Evolutionary conservation across 2,888 invertebrate genomes (phyloP).

Genomic region (Fabriciana adippe): DNA sequence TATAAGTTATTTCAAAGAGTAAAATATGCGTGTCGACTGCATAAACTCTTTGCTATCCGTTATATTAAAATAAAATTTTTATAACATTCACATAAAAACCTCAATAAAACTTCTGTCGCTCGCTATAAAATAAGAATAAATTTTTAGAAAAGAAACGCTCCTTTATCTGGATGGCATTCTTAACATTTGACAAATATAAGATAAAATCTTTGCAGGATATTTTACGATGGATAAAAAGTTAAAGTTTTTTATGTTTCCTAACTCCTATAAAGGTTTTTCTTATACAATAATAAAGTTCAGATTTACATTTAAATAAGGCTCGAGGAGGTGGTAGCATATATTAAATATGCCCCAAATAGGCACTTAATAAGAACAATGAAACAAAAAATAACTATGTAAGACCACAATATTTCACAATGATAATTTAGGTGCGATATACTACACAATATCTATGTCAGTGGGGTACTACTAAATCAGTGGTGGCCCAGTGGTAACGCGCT

Average conservation of each 20-base stretch:
- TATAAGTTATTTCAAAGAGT: not conserved
- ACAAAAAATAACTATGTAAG: not conserved
- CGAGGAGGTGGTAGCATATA: not conserved
- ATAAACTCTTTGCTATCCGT: constrained; percentile 9
- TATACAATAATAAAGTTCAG: constrained; percentile 10
- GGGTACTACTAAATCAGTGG: too few relatives aligned
- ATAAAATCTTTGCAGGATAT: constrained; percentile 28
- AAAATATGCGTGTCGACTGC: not conserved
- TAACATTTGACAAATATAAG: constrained; percentile 28
- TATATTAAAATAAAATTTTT: constrained; percentile 32
- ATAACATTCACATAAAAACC: constrained; percentile 31
- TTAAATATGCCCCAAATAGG: not conserved
- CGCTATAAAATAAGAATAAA: constrained; percentile 36
- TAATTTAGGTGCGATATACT: too few relatives aligned
- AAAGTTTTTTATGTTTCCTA: constrained; percentile 18
- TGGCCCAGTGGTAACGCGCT: too few relatives aligned
- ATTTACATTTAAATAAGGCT: not conserved
- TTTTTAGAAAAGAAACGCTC: constrained; percentile 21
- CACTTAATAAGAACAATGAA: not conserved
- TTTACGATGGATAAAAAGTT: constrained; percentile 25
- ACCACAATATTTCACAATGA: too few relatives aligned
- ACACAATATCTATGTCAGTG: too few relatives aligned
- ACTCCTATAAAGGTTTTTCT: constrained; percentile 13
- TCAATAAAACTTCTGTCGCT: constrained; percentile 31
- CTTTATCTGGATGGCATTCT: constrained; percentile 23